Evolutionary conservation across 2,888 invertebrate genomes (phyloP), one percentile per base, ranked within the genome.

Genomic region (Epinotia brunnichana): DNA sequence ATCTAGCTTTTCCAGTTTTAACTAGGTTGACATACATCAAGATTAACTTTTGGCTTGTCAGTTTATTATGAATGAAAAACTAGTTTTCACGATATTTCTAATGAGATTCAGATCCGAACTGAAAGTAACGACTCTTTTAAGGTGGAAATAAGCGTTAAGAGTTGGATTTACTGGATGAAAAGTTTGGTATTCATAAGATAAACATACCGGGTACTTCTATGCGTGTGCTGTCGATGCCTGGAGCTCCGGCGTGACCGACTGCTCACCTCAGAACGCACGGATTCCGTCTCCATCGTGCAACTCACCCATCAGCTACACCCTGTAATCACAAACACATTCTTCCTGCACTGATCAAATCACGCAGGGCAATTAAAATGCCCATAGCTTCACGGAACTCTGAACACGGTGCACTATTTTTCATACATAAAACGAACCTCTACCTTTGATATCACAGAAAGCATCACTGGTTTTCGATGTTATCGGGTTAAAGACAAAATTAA

Each of bases 251-350:
- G 94, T 67, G 96, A 96, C 84, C 97, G 95, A 85, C 97, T 96
- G 91, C 98, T 98, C 85, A 97, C 95, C 92, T 98, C 98, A 70
- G 98, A 98, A 87, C 98, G 96, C 83, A 98, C 96, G 82, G 98
- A 98, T 94, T 98, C 98, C 83, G 97, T 97, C 95, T 98, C 98
- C 97, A 98, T 98, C 88, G 92, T 89, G 80, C 72, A 71, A 74
- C 80, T 85, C 85, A 90, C 79, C 92, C 92, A 90, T 91, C 83
- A 81, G 88, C 83, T 82, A 80, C 79, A 79, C 82, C 79, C 82
- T 79, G 77, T 77, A 78, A 78, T 80, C 86, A 82, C 80, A 87
- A 84, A 82, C 61, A n/a, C 87, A 84, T 83, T 81, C 83, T 74
- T 76, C 76, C 80, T 81, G 51, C 68, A 81, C 81, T 81, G 86